Evolutionary conservation across 2,113 vertebrate genomes (phyloP).

Genomic region (Lycaon pictus): DNA sequence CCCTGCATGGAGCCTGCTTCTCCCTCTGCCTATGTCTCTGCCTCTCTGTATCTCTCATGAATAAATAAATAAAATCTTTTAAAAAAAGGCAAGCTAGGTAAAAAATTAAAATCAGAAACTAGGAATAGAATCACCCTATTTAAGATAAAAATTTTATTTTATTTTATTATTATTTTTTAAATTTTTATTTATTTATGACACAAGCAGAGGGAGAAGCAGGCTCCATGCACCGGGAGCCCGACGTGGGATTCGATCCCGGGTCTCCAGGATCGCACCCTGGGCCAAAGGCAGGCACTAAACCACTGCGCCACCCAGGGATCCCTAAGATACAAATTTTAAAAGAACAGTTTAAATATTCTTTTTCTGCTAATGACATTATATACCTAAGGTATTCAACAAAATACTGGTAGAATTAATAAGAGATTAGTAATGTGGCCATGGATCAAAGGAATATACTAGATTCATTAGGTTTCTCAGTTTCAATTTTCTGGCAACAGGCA

Average conservation of each 20-base stretch:
- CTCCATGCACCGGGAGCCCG: too few relatives aligned
- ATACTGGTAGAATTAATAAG: background rate
- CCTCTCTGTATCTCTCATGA: too few relatives aligned
- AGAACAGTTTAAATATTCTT: background rate
- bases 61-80: too few relatives aligned
- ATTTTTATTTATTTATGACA: too few relatives aligned
- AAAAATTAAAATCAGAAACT: slow-evolving; percentile 15
- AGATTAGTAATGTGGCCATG: background rate
- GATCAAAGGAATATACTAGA: background rate
- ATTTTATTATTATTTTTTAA: too few relatives aligned
- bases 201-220: too few relatives aligned
- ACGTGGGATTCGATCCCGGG: too few relatives aligned
- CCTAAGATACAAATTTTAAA: background rate
- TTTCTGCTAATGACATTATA: background rate
- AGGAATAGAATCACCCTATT: background rate
- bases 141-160: background rate
- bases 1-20: too few relatives aligned
- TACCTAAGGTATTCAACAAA: background rate
- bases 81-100: background rate
- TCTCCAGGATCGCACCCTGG: too few relatives aligned
- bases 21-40: too few relatives aligned
- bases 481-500: background rate
- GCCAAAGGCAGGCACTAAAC: too few relatives aligned
- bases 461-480: background rate
- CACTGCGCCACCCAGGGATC: too few relatives aligned